Conservation (phyloP, 2,113 vertebrate genomes). For the Indicator maculatus region DNA sequence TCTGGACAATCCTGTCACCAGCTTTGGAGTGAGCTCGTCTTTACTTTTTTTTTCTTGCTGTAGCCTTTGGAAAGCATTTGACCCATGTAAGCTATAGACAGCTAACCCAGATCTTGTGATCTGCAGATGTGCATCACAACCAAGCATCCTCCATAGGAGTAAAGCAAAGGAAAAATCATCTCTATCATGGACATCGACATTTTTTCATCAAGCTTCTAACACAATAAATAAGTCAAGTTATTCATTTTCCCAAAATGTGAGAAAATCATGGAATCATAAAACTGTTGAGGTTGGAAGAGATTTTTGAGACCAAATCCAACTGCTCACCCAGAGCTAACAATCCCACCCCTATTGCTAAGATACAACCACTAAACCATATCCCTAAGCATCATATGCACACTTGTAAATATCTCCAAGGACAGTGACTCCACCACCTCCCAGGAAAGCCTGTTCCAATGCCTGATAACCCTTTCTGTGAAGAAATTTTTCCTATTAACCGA, state of each 20-base stretch:
- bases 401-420: too few species aligned
- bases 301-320: too few species aligned
- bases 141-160: background rate
- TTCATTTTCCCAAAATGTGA: background rate
- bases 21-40: background rate
- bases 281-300: too few species aligned
- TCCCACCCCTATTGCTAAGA: too few species aligned
- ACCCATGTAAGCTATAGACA: background rate
- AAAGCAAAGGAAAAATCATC: background rate
- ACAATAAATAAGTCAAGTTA: background rate
- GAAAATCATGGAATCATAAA: background rate
- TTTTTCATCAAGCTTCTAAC: background rate
- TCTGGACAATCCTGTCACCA: constrained; percentile 10
- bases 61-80: background rate
- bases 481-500: too few species aligned
- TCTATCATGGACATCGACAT: background rate
- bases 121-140: background rate
- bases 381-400: too few species aligned
- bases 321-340: too few species aligned
- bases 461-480: too few species aligned
- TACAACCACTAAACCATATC: too few species aligned
- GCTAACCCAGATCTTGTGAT: background rate
- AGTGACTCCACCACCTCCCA: too few species aligned
- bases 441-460: too few species aligned
- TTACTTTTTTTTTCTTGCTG: background rate